These are phyloP conservation scores for Bugulina stolonifera DNA, from an alignment of 2,888 invertebrate genomes.

Conservation along the genomic window DNA sequence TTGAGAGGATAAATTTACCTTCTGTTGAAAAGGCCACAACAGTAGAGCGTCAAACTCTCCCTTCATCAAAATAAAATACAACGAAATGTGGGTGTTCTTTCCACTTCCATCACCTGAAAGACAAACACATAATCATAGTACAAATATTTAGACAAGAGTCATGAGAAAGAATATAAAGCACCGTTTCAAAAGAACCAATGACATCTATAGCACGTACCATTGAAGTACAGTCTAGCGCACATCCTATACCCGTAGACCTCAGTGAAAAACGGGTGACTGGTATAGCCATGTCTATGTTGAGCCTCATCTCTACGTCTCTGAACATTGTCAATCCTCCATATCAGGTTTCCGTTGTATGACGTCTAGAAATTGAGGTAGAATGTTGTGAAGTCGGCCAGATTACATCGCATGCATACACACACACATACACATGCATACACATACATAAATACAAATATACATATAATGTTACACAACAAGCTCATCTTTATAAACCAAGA, in stretches of 20 bases:
- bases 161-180: too few relatives aligned
- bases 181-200: too few relatives aligned
- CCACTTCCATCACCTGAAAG: slow-evolving; percentile 16
- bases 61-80: slow-evolving; percentile 48
- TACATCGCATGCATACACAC: too few relatives aligned
- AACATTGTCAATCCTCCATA: slow-evolving; percentile 47
- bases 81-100: slow-evolving; percentile 24
- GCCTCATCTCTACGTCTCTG: slow-evolving; percentile 40
- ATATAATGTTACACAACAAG: too few relatives aligned
- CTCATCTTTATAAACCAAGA: too few relatives aligned
- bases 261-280: slow-evolving; percentile 48
- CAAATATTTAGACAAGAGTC: too few relatives aligned
- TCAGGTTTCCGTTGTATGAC: slow-evolving; percentile 36
- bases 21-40: slow-evolving; percentile 46
- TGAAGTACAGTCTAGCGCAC: slow-evolving; percentile 47
- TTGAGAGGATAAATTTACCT: slow-evolving; percentile 29
- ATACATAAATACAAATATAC: too few relatives aligned
- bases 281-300: slow-evolving; percentile 29
- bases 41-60: slow-evolving; percentile 46
- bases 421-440: too few relatives aligned
- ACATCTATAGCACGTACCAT: too few relatives aligned
- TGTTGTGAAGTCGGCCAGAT: too few relatives aligned
- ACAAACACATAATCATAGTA: too few relatives aligned
- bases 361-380: slow-evolving; percentile 6
- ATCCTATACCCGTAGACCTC: slow-evolving; percentile 46